These are phyloP conservation scores for Lycodopsis pacificus DNA, from an alignment of 2,797 vertebrate species.

Conservation along the genomic window DNA sequence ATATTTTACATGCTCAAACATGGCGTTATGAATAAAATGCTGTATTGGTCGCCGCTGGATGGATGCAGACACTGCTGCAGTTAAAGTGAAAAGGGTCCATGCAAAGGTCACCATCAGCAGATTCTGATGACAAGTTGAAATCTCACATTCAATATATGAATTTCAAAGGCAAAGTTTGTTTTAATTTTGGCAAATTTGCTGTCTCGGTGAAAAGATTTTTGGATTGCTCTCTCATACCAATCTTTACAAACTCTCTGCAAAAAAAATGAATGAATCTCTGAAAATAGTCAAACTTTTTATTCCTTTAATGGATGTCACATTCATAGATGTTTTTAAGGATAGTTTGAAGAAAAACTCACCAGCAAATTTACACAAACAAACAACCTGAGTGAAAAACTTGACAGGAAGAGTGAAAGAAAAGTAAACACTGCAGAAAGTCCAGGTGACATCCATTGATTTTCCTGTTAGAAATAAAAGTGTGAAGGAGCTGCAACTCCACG, in stretches of 20 bases:
- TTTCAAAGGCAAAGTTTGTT: not conserved
- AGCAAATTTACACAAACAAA: not conserved
- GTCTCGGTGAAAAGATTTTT: no score
- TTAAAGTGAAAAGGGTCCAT: not conserved
- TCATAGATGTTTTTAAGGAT: not conserved
- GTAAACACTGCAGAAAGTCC: not conserved
- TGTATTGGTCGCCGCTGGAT: not conserved
- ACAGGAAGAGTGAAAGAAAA: not conserved
- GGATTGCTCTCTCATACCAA: not conserved
- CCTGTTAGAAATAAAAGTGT: not conserved
- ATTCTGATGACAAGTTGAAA: not conserved
- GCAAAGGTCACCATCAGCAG: not conserved
- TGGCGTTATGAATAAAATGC: not conserved
- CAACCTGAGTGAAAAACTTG: not conserved
- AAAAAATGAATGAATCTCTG: not conserved
- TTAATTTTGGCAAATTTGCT: not conserved
- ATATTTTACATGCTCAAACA: constrained; percentile 3
- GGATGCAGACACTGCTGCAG: not conserved
- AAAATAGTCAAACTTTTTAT: not conserved
- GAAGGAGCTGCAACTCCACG: not conserved
- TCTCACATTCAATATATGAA: not conserved
- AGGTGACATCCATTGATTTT: not conserved
- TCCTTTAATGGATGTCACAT: not conserved
- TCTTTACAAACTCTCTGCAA: not conserved
- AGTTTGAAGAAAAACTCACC: not conserved